phyloP scores from a whole-genome alignment of 2,113 vertebrate genomes.

The Lutjanus erythropterus region DNA sequence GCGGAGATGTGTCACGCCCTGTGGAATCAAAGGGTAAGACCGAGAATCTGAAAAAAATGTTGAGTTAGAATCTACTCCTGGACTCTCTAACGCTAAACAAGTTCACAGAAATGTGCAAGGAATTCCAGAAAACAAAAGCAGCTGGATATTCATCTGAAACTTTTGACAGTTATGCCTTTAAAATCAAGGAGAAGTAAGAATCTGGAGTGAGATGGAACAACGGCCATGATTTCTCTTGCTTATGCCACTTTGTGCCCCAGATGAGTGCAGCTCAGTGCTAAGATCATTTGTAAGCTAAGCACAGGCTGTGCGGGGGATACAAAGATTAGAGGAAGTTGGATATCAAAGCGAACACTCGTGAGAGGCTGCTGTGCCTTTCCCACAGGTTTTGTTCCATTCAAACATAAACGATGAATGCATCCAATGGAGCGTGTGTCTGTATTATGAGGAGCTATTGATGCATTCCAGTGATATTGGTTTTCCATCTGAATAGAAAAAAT shows the following conservation, averaged over 20 bases:
- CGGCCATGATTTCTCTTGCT: background rate
- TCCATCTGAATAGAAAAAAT: constrained; percentile 12
- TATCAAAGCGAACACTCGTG: constrained; percentile 12
- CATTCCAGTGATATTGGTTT: background rate
- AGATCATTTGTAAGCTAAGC: constrained; percentile 12
- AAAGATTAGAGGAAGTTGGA: constrained; percentile 18
- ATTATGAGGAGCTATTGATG: constrained; percentile 17
- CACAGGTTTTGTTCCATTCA: constrained; percentile 32
- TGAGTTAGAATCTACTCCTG: no score
- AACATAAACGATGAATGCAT: constrained; percentile 26
- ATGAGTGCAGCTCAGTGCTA: background rate
- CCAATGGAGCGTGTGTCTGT: constrained; percentile 12
- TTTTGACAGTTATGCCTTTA: background rate
- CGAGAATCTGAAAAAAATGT: no score
- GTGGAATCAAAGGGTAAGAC: no score
- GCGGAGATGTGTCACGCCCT: no score
- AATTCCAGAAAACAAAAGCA: background rate
- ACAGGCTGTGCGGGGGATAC: background rate
- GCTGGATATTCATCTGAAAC: no score
- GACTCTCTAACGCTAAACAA: no score
- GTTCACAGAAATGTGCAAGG: no score
- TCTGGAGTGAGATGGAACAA: background rate
- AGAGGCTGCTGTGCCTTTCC: background rate
- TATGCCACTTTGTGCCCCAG: background rate
- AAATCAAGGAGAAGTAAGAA: background rate